A percentile compares a stretch with the other conserved stretches of the same genome.
phyloP scores from a whole-genome alignment of 2,113 vertebrate species.

The Argyrosomus japonicus region DNA sequence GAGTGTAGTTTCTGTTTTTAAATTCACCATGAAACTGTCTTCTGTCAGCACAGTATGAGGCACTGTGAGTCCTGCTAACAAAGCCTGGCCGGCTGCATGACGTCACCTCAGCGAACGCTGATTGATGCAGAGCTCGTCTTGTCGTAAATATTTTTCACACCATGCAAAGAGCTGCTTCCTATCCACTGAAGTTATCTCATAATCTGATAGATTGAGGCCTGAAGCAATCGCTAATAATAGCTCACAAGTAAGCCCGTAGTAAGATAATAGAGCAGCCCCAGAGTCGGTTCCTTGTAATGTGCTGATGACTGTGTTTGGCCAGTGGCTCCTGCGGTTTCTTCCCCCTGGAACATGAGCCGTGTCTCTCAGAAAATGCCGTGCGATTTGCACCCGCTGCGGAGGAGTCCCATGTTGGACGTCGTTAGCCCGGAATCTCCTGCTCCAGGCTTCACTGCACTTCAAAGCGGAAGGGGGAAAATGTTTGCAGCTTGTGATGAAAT shows the following conservation, averaged over 20 bases:
- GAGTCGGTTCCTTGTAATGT: constrained; percentile 55
- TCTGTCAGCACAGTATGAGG: constrained; percentile 24
- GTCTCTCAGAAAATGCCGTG: constrained; percentile 51
- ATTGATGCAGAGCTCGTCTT: constrained; percentile 26
- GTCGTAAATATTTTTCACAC: constrained; percentile 14
- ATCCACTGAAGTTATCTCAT: neutral
- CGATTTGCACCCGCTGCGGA: constrained; percentile 56
- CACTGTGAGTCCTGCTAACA: constrained; percentile 28
- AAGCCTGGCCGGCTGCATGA: constrained; percentile 22
- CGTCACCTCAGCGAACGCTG: constrained; percentile 23
- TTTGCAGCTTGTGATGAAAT: constrained; percentile 65
- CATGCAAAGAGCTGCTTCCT: constrained; percentile 14
- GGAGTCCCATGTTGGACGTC: constrained; percentile 62
- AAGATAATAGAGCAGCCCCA: constrained; percentile 34
- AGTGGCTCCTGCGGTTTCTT: constrained; percentile 72
- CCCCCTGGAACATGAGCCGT: constrained; percentile 69
- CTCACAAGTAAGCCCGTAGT: constrained; percentile 16
- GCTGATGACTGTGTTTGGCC: constrained; percentile 74
- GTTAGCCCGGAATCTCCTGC: constrained; percentile 67
- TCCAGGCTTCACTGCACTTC: constrained; percentile 59
- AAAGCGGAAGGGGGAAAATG: constrained; percentile 61
- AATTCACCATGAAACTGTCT: constrained; percentile 30
- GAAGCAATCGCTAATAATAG: constrained; percentile 44
- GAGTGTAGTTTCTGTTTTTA: constrained; percentile 21
- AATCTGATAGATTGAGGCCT: constrained; percentile 6